A percentile compares a stretch with the other conserved stretches of the same genome.
Conservation (phyloP, 2,113 vertebrate species). For the Anseranas semipalmata region DNA sequence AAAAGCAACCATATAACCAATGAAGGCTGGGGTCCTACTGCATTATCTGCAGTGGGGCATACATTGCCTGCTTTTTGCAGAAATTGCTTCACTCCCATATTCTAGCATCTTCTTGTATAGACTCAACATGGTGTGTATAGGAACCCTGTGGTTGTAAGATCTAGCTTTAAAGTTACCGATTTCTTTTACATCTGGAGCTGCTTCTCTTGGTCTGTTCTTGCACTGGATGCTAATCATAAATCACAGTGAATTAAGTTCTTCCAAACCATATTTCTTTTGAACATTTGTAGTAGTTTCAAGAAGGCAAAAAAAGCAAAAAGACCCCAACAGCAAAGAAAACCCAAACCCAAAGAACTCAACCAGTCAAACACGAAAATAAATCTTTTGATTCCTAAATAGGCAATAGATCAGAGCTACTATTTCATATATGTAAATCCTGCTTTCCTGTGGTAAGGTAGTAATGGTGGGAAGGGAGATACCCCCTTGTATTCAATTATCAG, state of each 20-base stretch:
- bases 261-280: neutral
- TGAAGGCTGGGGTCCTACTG: neutral
- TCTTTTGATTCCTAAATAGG: neutral
- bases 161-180: neutral
- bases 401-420: neutral
- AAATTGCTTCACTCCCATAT: neutral
- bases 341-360: neutral
- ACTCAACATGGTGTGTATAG: accelerated
- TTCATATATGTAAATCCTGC: neutral
- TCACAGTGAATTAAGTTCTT: neutral
- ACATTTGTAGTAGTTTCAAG: neutral
- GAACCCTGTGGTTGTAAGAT: neutral
- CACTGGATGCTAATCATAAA: neutral
- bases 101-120: neutral
- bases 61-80: neutral
- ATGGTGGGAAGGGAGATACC: neutral
- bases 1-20: neutral
- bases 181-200: neutral
- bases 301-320: neutral
- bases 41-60: neutral
- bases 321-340: neutral
- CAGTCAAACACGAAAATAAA: neutral
- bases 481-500: neutral
- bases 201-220: neutral
- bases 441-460: neutral